Evolutionary conservation across 2,888 invertebrate species (phyloP), one percentile per base, ranked within the genome.

Genomic region (Polydrusus pterygomalis): DNA sequence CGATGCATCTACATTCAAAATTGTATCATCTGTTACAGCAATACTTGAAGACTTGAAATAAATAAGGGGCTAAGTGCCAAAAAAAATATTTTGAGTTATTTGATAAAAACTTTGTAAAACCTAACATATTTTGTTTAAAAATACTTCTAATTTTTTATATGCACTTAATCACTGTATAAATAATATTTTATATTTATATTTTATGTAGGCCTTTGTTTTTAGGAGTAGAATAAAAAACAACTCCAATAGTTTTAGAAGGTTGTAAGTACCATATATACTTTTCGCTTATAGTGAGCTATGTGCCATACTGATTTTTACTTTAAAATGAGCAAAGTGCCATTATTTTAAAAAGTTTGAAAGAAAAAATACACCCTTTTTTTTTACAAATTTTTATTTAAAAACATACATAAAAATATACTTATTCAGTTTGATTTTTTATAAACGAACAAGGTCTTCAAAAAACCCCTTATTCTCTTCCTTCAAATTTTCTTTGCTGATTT

Each of bases 401-500:
- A 40, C 10, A 43, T 38, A 38, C 15, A 62, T 13, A 62, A 3
- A 43, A 18, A 62, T 62, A 6, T 25, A 25, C 25, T 25, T 25
- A 25, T 25, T 25, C 25, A 25, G 25, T 1, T 25, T 25, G 25
- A 25, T 25, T 10, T 40, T 40, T 60, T 60, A 60, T 15, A 15
- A 40, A 62, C 18, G 62, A 62, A 40, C 18, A 17, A 62, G 40
- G 17, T 43, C 43, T 62, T 62, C 62, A 10, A 43, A 40, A 40
- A 62, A 62, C 0, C 0, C 18, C 7, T 40, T 40, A 17, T 62
- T 62, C 18, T 62, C 62, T 62, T 62, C 62, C 40, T 40, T 62
- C 11, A 62, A 40, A 62, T 40, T 64, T 64, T 64, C 64, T n/a
- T 6, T 13, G 25, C 64, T 64, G 11, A 64, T 64, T 64, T 64